These are phyloP conservation scores for Gila orcuttii DNA, from an alignment of 2,113 vertebrate species.

Conservation along the genomic window DNA sequence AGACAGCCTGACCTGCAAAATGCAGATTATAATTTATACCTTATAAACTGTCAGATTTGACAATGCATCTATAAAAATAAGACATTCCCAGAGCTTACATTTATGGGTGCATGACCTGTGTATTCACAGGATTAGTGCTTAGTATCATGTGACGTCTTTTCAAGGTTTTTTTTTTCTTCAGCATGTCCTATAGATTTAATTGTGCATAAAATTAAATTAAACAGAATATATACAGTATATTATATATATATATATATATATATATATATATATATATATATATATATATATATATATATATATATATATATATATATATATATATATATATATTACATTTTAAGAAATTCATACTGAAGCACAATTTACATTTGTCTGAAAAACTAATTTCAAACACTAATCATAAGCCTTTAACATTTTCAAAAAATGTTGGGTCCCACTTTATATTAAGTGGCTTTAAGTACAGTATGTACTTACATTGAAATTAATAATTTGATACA, in stretches of 20 bases:
- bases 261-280: too few species aligned
- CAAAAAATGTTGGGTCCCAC: too few species aligned
- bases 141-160: conserved; percentile 1
- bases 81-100: conserved; percentile 38
- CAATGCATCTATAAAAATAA: conserved; percentile 38
- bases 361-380: not conserved
- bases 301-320: too few species aligned
- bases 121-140: not conserved
- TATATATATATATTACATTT: too few species aligned
- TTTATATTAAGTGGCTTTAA: too few species aligned
- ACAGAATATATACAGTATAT: too few species aligned
- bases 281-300: too few species aligned
- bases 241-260: too few species aligned
- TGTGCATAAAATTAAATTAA: not conserved
- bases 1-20: conserved; percentile 56
- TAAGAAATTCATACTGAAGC: not conserved
- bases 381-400: not conserved
- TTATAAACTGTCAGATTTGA: conserved; percentile 37
- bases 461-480: too few species aligned
- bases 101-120: conserved; percentile 19
- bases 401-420: not conserved
- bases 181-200: not conserved
- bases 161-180: not conserved
- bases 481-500: too few species aligned
- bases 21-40: conserved; percentile 66